Evolutionary conservation across 1,140 invertebrate genomes (phyloP).

Genomic region (Platyura marginata): DNA sequence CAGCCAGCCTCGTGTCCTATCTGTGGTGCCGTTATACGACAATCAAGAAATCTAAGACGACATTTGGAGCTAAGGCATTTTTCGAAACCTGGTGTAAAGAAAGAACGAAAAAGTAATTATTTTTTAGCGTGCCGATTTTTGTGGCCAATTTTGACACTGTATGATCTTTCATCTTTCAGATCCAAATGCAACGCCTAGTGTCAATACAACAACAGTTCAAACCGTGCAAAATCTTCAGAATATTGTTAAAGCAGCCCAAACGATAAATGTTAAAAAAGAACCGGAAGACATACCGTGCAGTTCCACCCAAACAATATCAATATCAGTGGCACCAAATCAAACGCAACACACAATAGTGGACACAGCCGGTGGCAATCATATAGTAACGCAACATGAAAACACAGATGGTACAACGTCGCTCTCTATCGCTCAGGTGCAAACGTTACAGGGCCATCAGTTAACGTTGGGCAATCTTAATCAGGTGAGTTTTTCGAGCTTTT

Average conservation of each 20-base stretch:
- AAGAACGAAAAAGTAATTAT: constrained; percentile 25
- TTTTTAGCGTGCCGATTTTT: neutral
- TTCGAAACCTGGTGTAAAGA: constrained; percentile 24
- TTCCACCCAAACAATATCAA: neutral
- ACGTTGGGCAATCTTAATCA: constrained; percentile 21
- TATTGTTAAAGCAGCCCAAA: constrained; percentile 9
- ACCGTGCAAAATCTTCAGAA: constrained; percentile 21
- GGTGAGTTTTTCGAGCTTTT: constrained; percentile 15
- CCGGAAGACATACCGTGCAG: constrained; percentile 13
- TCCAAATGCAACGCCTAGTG: neutral
- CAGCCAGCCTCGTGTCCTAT: constrained; percentile 40
- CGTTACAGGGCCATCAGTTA: constrained; percentile 23
- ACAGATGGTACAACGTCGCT: constrained; percentile 19
- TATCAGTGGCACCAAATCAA: neutral
- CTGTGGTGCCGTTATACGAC: constrained; percentile 35
- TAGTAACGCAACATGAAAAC: constrained; percentile 21
- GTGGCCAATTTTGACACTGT: no score
- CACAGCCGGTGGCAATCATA: constrained; percentile 6
- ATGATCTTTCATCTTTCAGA: no score
- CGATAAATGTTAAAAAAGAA: constrained; percentile 23
- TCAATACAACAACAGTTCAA: constrained; percentile 14
- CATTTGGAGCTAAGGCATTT: constrained; percentile 28
- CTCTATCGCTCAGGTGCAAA: constrained; percentile 23
- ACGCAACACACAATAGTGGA: neutral
- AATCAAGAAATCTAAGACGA: constrained; percentile 34